phyloP scores from a whole-genome alignment of 2,113 vertebrate species.

The Equus quagga region DNA sequence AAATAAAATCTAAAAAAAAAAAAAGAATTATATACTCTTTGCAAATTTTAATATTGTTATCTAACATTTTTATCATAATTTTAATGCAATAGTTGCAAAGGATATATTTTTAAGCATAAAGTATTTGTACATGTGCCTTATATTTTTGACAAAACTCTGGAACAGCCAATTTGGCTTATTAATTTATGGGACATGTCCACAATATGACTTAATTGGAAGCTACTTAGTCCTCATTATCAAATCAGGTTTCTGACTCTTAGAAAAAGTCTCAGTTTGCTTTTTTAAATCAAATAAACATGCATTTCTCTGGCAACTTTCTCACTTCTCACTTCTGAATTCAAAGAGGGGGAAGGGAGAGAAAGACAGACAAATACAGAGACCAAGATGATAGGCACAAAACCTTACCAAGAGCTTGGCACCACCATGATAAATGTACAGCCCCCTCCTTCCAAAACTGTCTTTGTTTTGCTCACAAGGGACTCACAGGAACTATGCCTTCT shows the following conservation, averaged over 20 bases:
- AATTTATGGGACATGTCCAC: background rate
- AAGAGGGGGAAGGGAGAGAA: background rate
- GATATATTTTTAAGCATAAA: background rate
- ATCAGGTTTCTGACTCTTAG: background rate
- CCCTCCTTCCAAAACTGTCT: background rate
- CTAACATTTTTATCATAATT: background rate
- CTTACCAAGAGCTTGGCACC: background rate
- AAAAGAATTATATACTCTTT: background rate
- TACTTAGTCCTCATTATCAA: background rate
- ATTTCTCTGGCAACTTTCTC: background rate
- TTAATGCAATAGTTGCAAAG: background rate
- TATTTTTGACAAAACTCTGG: background rate
- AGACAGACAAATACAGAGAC: background rate
- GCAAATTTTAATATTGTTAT: background rate
- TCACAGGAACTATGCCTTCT: background rate
- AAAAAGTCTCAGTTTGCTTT: background rate
- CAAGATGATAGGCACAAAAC: background rate
- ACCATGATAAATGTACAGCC: background rate
- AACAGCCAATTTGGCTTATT: background rate
- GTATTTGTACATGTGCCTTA: background rate
- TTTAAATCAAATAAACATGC: background rate
- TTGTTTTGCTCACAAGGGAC: background rate
- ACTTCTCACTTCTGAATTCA: background rate
- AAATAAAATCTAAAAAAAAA: no score
- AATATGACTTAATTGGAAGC: background rate